A percentile compares a stretch with the other conserved stretches of the same genome.
These are phyloP conservation scores for Silurus asotus DNA, from an alignment of 2,113 vertebrate genomes.

Conservation along the genomic window DNA sequence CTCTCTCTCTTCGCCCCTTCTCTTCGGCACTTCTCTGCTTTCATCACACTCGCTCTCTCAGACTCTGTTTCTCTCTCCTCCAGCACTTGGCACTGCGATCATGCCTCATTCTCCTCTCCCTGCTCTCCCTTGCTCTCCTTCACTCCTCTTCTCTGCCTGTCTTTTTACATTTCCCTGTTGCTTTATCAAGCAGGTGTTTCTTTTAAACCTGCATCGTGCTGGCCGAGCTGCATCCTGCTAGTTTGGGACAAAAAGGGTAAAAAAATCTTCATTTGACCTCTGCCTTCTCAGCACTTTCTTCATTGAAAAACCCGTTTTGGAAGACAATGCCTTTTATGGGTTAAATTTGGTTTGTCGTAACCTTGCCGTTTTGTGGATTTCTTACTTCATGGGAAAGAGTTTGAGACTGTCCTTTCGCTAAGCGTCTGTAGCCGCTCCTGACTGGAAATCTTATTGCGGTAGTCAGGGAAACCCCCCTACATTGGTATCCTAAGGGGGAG, in stretches of 20 bases:
- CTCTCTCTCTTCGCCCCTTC: constrained; percentile 37
- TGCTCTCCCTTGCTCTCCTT: constrained; percentile 37
- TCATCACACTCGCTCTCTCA: constrained; percentile 45
- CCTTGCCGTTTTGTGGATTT: not conserved
- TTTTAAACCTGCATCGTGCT: constrained; percentile 5
- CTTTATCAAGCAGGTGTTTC: constrained; percentile 20
- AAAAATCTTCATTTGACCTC: not conserved
- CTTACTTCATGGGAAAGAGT: not conserved
- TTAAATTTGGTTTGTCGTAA: not conserved
- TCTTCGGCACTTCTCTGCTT: constrained; percentile 52
- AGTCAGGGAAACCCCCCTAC: constrained; percentile 36
- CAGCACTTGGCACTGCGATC: constrained; percentile 20
- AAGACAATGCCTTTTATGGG: constrained; percentile 8
- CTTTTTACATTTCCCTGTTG: constrained; percentile 25
- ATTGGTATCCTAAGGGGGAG: constrained; percentile 9
- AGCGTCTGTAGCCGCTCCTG: constrained; percentile 22
- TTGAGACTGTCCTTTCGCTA: constrained; percentile 19
- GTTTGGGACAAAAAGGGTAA: not conserved
- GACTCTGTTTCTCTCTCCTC: constrained; percentile 37
- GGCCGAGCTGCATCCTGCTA: not conserved
- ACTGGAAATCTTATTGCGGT: constrained; percentile 6
- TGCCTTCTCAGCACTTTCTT: not conserved
- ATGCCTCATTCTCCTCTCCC: constrained; percentile 40
- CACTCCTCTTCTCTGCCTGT: constrained; percentile 29
- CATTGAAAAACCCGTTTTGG: constrained; percentile 14